Base-by-base conservation (phyloP, 2,113 vertebrate genomes). In the Pelobates fuscus region DNA sequence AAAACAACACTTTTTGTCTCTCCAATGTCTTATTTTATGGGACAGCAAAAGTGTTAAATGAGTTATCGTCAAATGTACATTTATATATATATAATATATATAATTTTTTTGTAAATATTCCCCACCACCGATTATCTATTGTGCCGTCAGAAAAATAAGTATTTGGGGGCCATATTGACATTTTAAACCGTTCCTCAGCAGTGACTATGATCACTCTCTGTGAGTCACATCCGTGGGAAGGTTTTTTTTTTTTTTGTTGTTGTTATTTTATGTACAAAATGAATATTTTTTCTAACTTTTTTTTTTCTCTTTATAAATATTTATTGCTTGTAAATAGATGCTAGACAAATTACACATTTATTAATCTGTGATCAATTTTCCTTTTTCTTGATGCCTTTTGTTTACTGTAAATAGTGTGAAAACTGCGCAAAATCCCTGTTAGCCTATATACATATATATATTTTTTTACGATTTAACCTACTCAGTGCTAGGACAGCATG, bases 251-350 rank as follows among this genome's bases (percentile, higher is more conserved):
- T 44, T 49, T 54, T 30, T 55, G 26, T 54, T 11, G 43, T 37
- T 37, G 32, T 37, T 37, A 37, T 49, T 8, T 21, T 55, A 23
- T 67, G 62, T 75, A 67, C 7, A 59, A 55, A 59, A 24, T 44
- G 2, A 26, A 43, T 32, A 74, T 76, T 82, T 89, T 87, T 87
- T 86, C 83, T 70, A 41, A 67, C 78, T 77, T 70, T 77, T 60
- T 77, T 60, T 72, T 67, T 71, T 70, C 3, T 84, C 58, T 57
- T 17, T n/a, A 37, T 61, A 60, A 80, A 79, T 93, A 92, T 93
- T 92, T 93, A 92, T 93, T 93, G 90, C 84, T 89, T 93, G 91
- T 93, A 92, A 92, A 93, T 93, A 92, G 87, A 78, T 83, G 74
- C 77, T 57, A 78, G 81, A 32, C 79, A 83, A 87, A 87, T 85